Percentiles rank a stretch among this genome's conserved stretches.
Evolutionary conservation across 1,140 invertebrate genomes (phyloP).

Genomic region (Drosophila kurseongensis): DNA sequence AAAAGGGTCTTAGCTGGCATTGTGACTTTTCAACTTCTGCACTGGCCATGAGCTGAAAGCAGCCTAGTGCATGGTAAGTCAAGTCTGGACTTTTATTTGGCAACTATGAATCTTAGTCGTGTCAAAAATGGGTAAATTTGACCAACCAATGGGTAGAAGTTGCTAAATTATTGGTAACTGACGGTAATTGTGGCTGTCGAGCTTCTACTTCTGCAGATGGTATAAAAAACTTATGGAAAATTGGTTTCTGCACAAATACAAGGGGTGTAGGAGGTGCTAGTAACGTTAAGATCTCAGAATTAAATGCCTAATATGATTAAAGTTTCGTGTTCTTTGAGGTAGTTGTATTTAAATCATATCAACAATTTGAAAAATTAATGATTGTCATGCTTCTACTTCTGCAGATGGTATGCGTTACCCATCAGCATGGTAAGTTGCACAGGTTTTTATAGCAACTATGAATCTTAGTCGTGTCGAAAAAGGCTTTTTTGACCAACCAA

Average conservation of each 20-base stretch:
- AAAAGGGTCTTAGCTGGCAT: not conserved
- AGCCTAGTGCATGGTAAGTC: slow-evolving; percentile 65
- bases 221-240: slow-evolving; percentile 35
- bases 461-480: slow-evolving; percentile 69
- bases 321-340: too few relatives aligned
- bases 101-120: slow-evolving; percentile 67
- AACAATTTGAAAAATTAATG: too few relatives aligned
- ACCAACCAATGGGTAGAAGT: slow-evolving; percentile 70
- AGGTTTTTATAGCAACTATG: slow-evolving; percentile 47
- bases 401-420: slow-evolving; percentile 9
- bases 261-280: slow-evolving; percentile 52
- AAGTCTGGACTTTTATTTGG: slow-evolving; percentile 51
- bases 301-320: slow-evolving; percentile 23
- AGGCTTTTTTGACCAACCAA: slow-evolving; percentile 62
- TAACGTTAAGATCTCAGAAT: not conserved
- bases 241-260: slow-evolving; percentile 54
- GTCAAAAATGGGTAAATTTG: slow-evolving; percentile 39
- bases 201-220: slow-evolving; percentile 53
- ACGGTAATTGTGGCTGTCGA: slow-evolving; percentile 8
- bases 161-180: slow-evolving; percentile 4
- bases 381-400: slow-evolving; percentile 3
- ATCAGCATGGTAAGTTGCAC: slow-evolving; percentile 52
- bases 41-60: slow-evolving; percentile 9
- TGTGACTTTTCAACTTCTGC: slow-evolving; percentile 60
- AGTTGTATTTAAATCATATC: too few relatives aligned